Evolutionary conservation across 2,888 invertebrate species (phyloP).

Genomic region (Chironomus riparius): DNA sequence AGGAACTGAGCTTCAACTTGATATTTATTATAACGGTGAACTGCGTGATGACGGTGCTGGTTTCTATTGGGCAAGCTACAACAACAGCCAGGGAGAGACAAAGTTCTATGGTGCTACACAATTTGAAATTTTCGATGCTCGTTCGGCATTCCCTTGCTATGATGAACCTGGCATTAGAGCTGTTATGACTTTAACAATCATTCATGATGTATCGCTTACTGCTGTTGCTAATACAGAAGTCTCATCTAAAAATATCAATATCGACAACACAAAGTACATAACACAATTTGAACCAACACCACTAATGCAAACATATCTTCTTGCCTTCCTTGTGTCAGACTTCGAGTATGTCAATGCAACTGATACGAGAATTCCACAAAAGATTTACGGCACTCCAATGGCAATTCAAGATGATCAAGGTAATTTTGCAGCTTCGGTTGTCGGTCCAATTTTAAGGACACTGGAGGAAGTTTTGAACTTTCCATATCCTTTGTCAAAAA

Average conservation of each 20-base stretch:
- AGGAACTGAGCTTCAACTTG: background rate
- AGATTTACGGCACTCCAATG: background rate
- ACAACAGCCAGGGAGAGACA: background rate
- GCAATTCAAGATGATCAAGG: background rate
- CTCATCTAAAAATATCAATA: too few species aligned
- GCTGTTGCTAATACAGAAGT: too few species aligned
- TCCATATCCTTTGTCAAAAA: background rate
- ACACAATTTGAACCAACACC: background rate
- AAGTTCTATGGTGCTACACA: background rate
- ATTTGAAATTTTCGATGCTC: background rate
- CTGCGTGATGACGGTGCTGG: background rate
- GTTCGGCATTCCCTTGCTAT: background rate
- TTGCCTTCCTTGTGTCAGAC: slow-evolving; percentile 2
- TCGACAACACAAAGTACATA: too few species aligned
- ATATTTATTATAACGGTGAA: background rate
- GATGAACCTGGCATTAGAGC: slow-evolving; percentile 6
- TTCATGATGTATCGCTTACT: background rate
- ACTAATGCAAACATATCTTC: background rate
- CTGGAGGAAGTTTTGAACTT: background rate
- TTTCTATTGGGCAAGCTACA: background rate
- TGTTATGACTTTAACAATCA: background rate
- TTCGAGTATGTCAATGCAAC: background rate
- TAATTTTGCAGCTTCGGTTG: background rate
- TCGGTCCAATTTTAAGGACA: background rate
- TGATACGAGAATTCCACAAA: background rate